phyloP scores from a whole-genome alignment of 2,797 vertebrate genomes.

The Aeoliscus strigatus region DNA sequence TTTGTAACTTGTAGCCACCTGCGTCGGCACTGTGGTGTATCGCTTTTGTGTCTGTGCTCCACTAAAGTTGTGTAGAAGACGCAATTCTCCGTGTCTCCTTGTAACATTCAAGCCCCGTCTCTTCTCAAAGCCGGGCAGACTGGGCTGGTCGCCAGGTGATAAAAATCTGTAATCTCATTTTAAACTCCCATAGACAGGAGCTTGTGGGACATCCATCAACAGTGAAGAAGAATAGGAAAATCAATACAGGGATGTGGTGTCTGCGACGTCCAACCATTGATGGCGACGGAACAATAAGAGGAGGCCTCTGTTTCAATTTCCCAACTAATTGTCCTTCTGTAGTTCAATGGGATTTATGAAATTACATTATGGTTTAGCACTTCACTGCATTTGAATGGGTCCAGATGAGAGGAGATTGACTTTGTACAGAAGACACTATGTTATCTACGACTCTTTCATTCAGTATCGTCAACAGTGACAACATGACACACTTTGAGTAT shows the following conservation, averaged over 20 bases:
- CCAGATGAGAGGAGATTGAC: constrained; percentile 30
- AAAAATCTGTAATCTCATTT: constrained; percentile 76
- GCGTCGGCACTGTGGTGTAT: not conserved
- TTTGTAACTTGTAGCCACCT: constrained; percentile 7
- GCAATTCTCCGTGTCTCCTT: constrained; percentile 46
- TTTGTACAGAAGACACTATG: constrained; percentile 21
- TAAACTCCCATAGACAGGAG: constrained; percentile 64
- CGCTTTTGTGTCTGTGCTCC: constrained; percentile 8
- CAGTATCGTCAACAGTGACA: constrained; percentile 35
- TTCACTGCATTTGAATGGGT: constrained; percentile 48
- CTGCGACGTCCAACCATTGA: constrained; percentile 44
- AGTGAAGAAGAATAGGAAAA: constrained; percentile 54
- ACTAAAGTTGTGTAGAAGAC: constrained; percentile 21
- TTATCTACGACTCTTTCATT: constrained; percentile 41
- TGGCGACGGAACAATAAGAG: constrained; percentile 42
- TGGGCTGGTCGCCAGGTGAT: constrained; percentile 64
- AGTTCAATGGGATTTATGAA: constrained; percentile 56
- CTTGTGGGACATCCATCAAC: constrained; percentile 66
- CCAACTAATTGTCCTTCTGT: constrained; percentile 59
- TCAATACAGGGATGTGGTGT: constrained; percentile 64
- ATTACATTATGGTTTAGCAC: constrained; percentile 49
- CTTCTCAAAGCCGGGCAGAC: constrained; percentile 51
- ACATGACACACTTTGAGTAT: constrained; percentile 18
- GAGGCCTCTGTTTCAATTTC: constrained; percentile 48
- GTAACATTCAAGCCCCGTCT: constrained; percentile 56